Base-by-base conservation (phyloP, 2,888 invertebrate species). In the Branchipolynoe longqiensis region DNA sequence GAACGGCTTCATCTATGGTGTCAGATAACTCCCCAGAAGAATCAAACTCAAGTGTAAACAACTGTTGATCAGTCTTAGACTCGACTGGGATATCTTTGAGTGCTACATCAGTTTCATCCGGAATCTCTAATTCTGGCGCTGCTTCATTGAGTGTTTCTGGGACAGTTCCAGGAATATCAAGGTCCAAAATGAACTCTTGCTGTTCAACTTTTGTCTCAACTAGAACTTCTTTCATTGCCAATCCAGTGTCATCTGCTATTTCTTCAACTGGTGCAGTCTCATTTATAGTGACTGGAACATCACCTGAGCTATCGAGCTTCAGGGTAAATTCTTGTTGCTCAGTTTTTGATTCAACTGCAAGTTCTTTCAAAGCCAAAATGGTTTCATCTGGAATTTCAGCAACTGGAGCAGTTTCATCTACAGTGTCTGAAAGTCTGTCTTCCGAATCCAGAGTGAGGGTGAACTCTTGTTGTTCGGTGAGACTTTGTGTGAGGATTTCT, bases 401-500 rank as follows among this genome's bases (percentile, higher is more conserved):
- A n/a, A 41, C 54, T 28, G 78, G 48, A 41, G 48, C 48, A 22
- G 36, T 25, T 38, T 69, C 69, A 69, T 69, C 38, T 3, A 78
- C 48, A 3, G 41, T 78, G 12, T 78, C 54, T 25, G 41, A 18
- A 2, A 78, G 28, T 12, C n/a, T 14, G 1, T 33, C 28, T n/a
- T 41, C n/a, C 12, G 40, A 28, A 18, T 59, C 40, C n/a, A 85
- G 28, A 14, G 86, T 84, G 58, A 86, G 81, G 8, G 31, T 31
- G 31, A 87, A 73, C 41, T 87, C 86, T 25, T 78, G 78, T 82
- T 82, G 74, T 33, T 69, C 73, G 18, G 48, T 28, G 1, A 54
- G 25, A 54, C n/a, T 36, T 31, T 84, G 74, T 54, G 22, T n/a
- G 8, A 38, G 48, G 22, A 85, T 82, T 62, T 59, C 85, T 36